Evolutionary conservation across 2,888 invertebrate genomes (phyloP), one percentile per base, ranked within the genome.

Genomic region (Micropterix aruncella): DNA sequence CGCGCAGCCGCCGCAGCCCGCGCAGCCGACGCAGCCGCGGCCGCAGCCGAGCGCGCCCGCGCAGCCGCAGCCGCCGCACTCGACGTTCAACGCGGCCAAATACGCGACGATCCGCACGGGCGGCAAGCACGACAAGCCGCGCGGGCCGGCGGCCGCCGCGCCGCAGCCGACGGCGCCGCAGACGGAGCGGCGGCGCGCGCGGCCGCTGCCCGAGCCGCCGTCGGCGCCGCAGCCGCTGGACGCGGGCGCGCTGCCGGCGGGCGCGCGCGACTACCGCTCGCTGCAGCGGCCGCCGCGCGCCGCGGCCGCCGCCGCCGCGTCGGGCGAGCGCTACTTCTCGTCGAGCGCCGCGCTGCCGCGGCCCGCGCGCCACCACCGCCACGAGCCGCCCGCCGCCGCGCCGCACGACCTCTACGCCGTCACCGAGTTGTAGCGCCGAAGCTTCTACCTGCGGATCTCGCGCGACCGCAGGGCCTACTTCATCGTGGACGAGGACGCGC

Each of bases 401-500:
- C 65, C 68, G 48, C 66, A 72, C 44, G 76, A 80, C 59, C 60
- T 86, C 51, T 86, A 84, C 59, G 85, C 84, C 42, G 83, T 87
- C 51, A 82, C 87, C 45, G 82, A 77, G 58, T 70, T 79, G 66
- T 79, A 77, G 67, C 49, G 50, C 47, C n/a, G 46, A 47, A 41
- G 27, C 27, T 27, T 27, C 5, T 12, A 27, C n/a, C n/a, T n/a
- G n/a, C n/a, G n/a, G n/a, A n/a, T n/a, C n/a, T n/a, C n/a, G n/a
- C n/a, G n/a, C n/a, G n/a, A n/a, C n/a, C n/a, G n/a, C n/a, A n/a
- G n/a, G n/a, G n/a, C n/a, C n/a, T n/a, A n/a, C n/a, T n/a, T n/a
- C n/a, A n/a, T n/a, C n/a, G n/a, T n/a, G n/a, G n/a, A n/a, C n/a
- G n/a, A n/a, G n/a, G n/a, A n/a, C n/a, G n/a, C n/a, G n/a, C n/a